These are phyloP conservation scores for Panonychus citri DNA, from an alignment of 1,140 invertebrate genomes.

Conservation along the genomic window DNA sequence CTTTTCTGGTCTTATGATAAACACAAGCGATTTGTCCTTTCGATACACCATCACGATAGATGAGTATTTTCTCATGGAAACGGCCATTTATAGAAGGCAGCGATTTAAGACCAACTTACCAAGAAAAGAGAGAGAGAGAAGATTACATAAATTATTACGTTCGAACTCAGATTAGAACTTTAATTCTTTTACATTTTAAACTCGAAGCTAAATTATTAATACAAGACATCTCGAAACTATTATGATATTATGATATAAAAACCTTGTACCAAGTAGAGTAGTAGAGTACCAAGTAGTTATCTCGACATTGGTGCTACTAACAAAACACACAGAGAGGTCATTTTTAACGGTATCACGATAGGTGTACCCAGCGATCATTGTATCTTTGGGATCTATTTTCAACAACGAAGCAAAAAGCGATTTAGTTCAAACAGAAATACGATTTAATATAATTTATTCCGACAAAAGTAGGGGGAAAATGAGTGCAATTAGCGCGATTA, in stretches of 20 bases:
- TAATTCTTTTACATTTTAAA: slow-evolving; percentile 11
- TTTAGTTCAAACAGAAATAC: not conserved
- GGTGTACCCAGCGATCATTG: slow-evolving; percentile 17
- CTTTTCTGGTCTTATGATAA: slow-evolving; percentile 21
- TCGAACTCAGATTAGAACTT: not conserved
- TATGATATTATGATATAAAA: no score
- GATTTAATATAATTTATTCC: no score
- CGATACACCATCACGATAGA: slow-evolving; percentile 29
- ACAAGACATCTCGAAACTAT: slow-evolving; percentile 13
- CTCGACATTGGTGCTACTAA: slow-evolving; percentile 24
- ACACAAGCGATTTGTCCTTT: slow-evolving; percentile 26
- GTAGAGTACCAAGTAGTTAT: slow-evolving; percentile 49
- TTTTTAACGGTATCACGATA: slow-evolving; percentile 24
- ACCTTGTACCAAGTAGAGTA: no score
- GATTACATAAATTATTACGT: no score
- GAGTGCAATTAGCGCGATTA: slow-evolving; percentile 1
- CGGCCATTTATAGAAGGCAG: slow-evolving; percentile 20
- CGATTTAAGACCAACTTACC: slow-evolving; percentile 16
- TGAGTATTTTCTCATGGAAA: slow-evolving; percentile 23
- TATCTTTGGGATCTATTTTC: not conserved
- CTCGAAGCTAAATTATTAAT: slow-evolving; percentile 22
- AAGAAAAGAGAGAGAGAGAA: not conserved
- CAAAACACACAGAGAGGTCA: slow-evolving; percentile 24
- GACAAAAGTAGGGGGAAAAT: slow-evolving; percentile 15
- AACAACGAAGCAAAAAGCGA: no score